phyloP scores from a whole-genome alignment of 1,140 invertebrate genomes.

The Brachionus sp. region DNA sequence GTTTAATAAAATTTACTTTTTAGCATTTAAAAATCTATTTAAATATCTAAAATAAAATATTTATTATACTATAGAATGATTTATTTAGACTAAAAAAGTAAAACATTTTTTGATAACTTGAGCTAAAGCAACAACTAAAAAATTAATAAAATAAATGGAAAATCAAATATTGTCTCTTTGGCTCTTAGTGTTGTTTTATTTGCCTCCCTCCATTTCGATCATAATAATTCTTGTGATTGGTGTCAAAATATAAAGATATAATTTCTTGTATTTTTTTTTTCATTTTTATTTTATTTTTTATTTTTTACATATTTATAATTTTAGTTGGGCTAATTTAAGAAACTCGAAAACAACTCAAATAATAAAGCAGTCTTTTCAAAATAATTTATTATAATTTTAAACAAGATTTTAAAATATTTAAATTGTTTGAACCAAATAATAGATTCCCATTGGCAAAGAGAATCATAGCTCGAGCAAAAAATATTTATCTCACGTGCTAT shows the following conservation, averaged over 20 bases:
- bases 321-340: not conserved
- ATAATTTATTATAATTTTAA: not conserved
- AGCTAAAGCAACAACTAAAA: not conserved
- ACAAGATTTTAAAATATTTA: not conserved
- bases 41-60: not conserved
- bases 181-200: not conserved
- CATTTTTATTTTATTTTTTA: not conserved
- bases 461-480: no score
- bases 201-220: not conserved
- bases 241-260: not conserved
- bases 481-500: not conserved
- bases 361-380: not conserved
- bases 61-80: no score
- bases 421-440: not conserved
- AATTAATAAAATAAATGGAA: not conserved
- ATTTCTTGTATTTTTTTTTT: not conserved
- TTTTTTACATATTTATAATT: no score
- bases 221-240: not conserved
- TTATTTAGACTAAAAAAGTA: not conserved
- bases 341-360: not conserved
- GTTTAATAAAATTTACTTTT: not conserved
- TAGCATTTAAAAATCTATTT: not conserved
- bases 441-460: not conserved
- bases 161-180: not conserved
- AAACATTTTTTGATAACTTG: constrained; percentile 1